Evolutionary conservation across 2,113 vertebrate genomes (phyloP), one percentile per base, ranked within the genome.

Genomic region (Apeltes quadracus): DNA sequence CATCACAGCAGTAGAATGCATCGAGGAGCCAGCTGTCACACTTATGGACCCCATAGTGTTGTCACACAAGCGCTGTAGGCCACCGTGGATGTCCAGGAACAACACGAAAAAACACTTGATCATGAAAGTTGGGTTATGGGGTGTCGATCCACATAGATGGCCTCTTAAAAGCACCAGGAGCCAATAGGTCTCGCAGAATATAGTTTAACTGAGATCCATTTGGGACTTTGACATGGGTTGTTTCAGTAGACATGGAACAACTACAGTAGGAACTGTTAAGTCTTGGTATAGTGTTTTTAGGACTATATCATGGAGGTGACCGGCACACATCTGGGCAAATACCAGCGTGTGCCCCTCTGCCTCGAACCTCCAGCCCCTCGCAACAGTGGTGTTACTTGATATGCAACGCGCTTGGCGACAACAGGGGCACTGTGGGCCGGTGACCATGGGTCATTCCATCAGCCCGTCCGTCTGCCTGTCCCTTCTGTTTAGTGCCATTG

Each of bases 371-470:
- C 63, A 63, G 58, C 64, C 61, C 54, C 41, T 34, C n/a, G 15
- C 2, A 14, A 46, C 7, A 1, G 50, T 46, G 27, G 59, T 38
- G 16, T 56, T 56, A 64, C 61, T 56, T 62, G 77, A 44, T 53
- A 66, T 55, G 61, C 57, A 41, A 59, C 27, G 15, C 62, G 68
- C 59, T 63, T 53, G 73, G 46, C 18, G 61, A 84, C 74, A 12
- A 4, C 48, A 7, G 44, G 39, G 61, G 23, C 34, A n/a, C 32
- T 2, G 44, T 16, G 55, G 10, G 61, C 29, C 14, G 64, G 48
- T 39, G 69, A 55, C 59, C 36, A 5, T 0, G 16, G 75, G 70
- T 83, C 59, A 58, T 66, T 67, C 36, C 34, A 62, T 73, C 77
- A 53, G 54, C 13, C 51, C 39, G 11, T 29, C 59, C 15, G 38